Conservation (phyloP, 2,888 invertebrate species). For the Epinotia bilunana region DNA sequence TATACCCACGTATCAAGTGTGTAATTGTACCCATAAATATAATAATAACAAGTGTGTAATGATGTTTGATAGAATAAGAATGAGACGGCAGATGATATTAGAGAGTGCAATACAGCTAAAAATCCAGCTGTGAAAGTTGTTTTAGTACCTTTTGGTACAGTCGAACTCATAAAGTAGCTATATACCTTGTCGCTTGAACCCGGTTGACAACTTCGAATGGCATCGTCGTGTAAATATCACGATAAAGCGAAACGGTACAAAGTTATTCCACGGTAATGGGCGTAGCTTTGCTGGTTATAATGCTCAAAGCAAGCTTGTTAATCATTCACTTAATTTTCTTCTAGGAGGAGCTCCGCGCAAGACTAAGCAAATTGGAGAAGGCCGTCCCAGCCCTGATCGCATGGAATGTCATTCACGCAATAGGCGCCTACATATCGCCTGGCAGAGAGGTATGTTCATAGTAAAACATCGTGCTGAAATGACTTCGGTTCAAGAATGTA, state of each 20-base stretch:
- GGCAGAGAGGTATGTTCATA: slow-evolving; percentile 61
- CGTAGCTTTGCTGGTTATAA: no score
- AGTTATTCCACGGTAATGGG: no score
- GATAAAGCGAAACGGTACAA: no score
- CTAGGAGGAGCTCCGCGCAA: slow-evolving; percentile 83
- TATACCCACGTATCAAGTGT: not conserved
- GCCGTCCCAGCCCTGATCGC: slow-evolving; percentile 86
- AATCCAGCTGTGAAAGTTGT: no score
- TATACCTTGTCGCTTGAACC: no score
- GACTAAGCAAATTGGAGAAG: slow-evolving; percentile 84
- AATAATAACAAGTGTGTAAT: no score
- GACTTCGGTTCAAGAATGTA: not conserved
- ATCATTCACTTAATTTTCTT: slow-evolving; percentile 48
- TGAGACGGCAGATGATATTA: not conserved
- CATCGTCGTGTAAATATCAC: no score
- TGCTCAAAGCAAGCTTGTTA: no score
- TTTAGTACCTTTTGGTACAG: no score
- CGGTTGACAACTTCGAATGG: no score
- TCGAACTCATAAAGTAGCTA: no score
- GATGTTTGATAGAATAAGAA: not conserved
- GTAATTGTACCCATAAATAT: not conserved
- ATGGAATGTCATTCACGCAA: slow-evolving; percentile 83
- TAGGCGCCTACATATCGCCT: slow-evolving; percentile 62
- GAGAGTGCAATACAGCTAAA: no score
- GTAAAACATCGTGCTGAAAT: not conserved